Base-by-base conservation (phyloP, 2,797 vertebrate species). In the Avahi laniger region DNA sequence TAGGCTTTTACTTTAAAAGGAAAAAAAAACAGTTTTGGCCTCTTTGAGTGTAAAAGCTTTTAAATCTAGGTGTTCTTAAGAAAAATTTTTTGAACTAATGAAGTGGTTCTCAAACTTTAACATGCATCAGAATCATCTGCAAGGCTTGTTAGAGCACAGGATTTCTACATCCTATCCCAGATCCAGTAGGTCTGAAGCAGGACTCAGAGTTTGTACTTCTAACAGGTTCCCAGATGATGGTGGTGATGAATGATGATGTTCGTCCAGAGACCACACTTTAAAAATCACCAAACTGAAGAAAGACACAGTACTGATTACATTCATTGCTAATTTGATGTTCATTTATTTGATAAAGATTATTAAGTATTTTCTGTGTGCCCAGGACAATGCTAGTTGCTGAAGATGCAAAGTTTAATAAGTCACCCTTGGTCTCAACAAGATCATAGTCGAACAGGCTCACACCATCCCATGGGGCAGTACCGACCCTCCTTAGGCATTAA, bases 1-100 rank as follows among this genome's bases (percentile, higher is more conserved):
- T 80, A 46, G 93, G 54, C 65, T 80, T 89, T 83, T 63, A 76
- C 33, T 92, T 94, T 76, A 89, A 81, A 93, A 95, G 65, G 65
- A 41, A 79, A 89, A 41, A 78, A 91, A 95, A 35, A 3, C 11
- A 89, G 17, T 81, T 50, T 78, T 24, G 65, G 73, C 38, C 89
- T n/a, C 78, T 63, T 30, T 41, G 38, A 48, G 28, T 52, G 67
- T 75, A 65, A 90, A 86, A 48, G 26, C 11, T 84, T 72, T 57
- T 59, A 69, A 95, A 52, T 41, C 6, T 75, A 65, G 72, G 63
- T 24, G 38, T 75, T 78, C 35, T 82, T 72, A 79, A 72, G 52
- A 90, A 81, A 35, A 12, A 24, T 20, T 70, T 72, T 72, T 83
- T 67, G 69, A 89, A 70, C 20, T 30, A 79, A 50, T 5, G 4